A percentile compares a stretch with the other conserved stretches of the same genome.
Conservation (phyloP, 2,797 vertebrate species). For the Pteronotus mesoamericanus region DNA sequence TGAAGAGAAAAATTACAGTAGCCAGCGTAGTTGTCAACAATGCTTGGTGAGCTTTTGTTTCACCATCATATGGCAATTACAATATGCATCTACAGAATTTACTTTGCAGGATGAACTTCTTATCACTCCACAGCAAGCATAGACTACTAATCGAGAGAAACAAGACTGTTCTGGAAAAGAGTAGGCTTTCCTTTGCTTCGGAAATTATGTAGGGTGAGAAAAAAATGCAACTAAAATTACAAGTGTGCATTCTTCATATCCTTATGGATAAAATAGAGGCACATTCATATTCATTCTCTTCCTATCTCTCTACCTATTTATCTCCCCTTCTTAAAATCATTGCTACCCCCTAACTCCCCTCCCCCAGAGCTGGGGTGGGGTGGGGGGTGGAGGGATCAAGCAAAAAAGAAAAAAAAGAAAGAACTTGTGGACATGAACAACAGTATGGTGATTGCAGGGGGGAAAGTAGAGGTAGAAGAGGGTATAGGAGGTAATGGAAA, state of each 20-base stretch:
- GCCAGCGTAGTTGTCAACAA: not conserved
- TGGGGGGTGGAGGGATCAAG: not conserved
- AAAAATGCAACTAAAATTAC: not conserved
- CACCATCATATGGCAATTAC: not conserved
- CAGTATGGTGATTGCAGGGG: not conserved
- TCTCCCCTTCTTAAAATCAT: not conserved
- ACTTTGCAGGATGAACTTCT: constrained; percentile 49
- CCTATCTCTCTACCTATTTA: not conserved
- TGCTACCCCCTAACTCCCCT: not conserved
- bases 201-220: fast-evolving
- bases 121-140: not conserved
- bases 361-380: not conserved
- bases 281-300: not conserved
- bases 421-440: not conserved
- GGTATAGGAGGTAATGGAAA: not conserved
- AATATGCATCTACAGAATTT: not conserved
- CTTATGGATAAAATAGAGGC: not conserved
- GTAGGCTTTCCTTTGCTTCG: not conserved
- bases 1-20: constrained; percentile 10
- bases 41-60: constrained; percentile 17
- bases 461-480: not conserved
- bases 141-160: not conserved
- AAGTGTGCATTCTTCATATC: not conserved
- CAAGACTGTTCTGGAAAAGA: not conserved
- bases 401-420: not conserved